Conservation (phyloP, 2,113 vertebrate genomes). For the Motacilla tschutschensis region DNA sequence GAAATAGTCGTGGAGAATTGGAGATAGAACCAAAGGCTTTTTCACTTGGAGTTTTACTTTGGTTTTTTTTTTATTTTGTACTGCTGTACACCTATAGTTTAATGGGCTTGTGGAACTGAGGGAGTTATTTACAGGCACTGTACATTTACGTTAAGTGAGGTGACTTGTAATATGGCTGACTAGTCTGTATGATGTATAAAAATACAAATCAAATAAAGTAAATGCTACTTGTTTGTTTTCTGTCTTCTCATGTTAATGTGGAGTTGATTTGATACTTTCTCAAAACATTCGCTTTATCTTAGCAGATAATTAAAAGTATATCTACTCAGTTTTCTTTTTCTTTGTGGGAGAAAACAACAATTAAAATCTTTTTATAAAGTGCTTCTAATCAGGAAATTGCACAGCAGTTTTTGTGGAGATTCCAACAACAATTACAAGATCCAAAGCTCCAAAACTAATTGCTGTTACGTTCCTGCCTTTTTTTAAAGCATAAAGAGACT, state of each 20-base stretch:
- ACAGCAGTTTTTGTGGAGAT: not conserved
- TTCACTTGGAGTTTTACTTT: not conserved
- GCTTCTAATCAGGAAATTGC: not conserved
- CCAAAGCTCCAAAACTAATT: not conserved
- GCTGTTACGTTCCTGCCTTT: not conserved
- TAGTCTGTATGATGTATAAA: not conserved
- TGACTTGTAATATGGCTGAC: not conserved
- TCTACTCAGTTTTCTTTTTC: not conserved
- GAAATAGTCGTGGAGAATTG: not conserved
- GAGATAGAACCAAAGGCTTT: not conserved
- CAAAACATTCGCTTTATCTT: not conserved
- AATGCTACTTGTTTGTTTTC: not conserved
- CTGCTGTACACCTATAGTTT: not conserved
- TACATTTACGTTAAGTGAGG: not conserved
- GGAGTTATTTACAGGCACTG: not conserved
- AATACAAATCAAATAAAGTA: not conserved
- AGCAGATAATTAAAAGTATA: constrained; percentile 20
- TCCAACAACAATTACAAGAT: not conserved
- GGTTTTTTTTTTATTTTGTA: not conserved
- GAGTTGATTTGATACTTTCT: not conserved
- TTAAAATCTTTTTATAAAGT: not conserved
- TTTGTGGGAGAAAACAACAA: not conserved
- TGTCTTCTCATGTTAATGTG: not conserved
- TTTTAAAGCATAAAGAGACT: not conserved
- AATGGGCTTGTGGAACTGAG: not conserved